Evolutionary conservation across 2,888 invertebrate genomes (phyloP).

Genomic region (Colostygia pectinataria): DNA sequence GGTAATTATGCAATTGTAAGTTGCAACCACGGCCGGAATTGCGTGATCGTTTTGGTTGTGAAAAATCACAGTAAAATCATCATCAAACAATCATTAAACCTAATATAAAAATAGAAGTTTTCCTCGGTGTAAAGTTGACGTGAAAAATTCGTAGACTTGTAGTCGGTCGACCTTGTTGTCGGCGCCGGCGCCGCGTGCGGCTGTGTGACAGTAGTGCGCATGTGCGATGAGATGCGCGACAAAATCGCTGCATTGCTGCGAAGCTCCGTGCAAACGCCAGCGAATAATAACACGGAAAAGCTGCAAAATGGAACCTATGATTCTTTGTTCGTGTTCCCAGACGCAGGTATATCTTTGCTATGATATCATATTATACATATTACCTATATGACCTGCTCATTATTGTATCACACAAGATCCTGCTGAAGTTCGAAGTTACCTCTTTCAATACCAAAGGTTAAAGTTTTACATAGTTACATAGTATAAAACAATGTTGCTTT

Average conservation of each 20-base stretch:
- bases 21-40: not conserved
- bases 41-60: no score
- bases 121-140: not conserved
- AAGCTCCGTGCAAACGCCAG: constrained; percentile 60
- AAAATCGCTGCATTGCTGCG: constrained; percentile 70
- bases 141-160: not conserved
- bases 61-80: no score
- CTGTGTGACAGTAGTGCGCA: constrained; percentile 46
- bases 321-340: constrained; percentile 65
- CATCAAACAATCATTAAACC: no score
- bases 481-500: no score
- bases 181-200: constrained; percentile 30
- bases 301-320: constrained; percentile 62
- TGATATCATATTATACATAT: no score
- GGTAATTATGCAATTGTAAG: not conserved
- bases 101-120: not conserved
- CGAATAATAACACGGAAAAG: constrained; percentile 57
- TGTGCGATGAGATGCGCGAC: constrained; percentile 79
- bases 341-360: constrained; percentile 64
- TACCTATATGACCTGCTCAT: no score
- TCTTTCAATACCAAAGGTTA: no score
- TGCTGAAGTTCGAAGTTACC: no score
- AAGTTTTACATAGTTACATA: no score
- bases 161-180: constrained; percentile 18
- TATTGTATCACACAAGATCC: no score